Conservation (phyloP, 2,888 invertebrate genomes). For the Meiosimyza platycephala region DNA sequence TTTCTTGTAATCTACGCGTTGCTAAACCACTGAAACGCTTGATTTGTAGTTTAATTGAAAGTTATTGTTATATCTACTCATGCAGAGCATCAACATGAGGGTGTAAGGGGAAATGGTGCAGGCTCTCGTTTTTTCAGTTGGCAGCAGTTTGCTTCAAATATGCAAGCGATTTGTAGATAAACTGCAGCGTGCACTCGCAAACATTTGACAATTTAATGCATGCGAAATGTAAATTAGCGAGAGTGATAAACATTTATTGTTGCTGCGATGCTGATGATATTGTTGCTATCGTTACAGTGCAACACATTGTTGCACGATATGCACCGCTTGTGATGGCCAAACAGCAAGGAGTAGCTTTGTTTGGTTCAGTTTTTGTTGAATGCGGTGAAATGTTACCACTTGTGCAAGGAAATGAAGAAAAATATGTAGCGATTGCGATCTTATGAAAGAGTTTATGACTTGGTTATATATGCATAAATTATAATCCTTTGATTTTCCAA, state of each 20-base stretch:
- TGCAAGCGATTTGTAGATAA: conserved; percentile 29
- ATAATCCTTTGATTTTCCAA: too few relatives aligned
- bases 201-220: conserved; percentile 30
- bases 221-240: conserved; percentile 27
- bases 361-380: too few relatives aligned
- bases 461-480: too few relatives aligned
- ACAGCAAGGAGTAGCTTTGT: too few relatives aligned
- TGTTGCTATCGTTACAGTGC: conserved; percentile 1
- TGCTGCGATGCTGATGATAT: neutral
- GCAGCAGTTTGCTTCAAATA: conserved; percentile 2
- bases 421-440: too few relatives aligned
- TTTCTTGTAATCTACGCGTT: neutral
- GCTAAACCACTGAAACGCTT: conserved; percentile 14
- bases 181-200: neutral
- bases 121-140: neutral
- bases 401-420: too few relatives aligned
- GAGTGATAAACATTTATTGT: conserved; percentile 26
- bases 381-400: too few relatives aligned
- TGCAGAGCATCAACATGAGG: neutral
- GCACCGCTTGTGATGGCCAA: too few relatives aligned
- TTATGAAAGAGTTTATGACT: too few relatives aligned
- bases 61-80: conserved; percentile 28
- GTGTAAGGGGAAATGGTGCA: neutral
- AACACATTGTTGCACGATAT: too few relatives aligned
- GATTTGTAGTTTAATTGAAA: conserved; percentile 35